phyloP scores from a whole-genome alignment of 2,113 vertebrate genomes.

The Fukomys damarensis region DNA sequence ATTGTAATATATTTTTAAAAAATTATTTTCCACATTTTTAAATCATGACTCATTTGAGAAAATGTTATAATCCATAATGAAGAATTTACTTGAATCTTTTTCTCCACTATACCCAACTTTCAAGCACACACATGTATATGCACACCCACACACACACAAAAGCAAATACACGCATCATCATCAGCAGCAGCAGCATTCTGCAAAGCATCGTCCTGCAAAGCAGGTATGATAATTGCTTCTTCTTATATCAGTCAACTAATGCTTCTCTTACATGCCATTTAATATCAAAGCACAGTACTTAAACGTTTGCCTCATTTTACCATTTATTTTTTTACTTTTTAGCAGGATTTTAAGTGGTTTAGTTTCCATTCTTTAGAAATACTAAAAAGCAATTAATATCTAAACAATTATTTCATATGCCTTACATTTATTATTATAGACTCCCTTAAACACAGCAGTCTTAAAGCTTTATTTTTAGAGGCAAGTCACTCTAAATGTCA shows the following conservation, averaged over 20 bases:
- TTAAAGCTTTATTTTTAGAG: conserved; percentile 67
- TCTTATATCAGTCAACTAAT: neutral
- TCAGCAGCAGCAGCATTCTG: too few relatives aligned
- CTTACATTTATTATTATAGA: conserved; percentile 33
- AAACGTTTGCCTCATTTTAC: neutral
- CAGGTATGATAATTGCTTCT: neutral
- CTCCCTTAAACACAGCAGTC: conserved; percentile 25
- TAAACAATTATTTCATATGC: conserved; percentile 39
- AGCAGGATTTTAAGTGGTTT: conserved; percentile 36
- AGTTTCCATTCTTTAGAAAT: neutral
- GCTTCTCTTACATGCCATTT: neutral
- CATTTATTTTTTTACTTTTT: neutral
- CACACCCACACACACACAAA: neutral
- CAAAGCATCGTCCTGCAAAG: neutral
- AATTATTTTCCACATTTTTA: neutral
- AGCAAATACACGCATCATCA: neutral
- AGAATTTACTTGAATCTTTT: neutral
- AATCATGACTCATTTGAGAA: neutral
- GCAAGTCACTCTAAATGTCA: conserved; percentile 28
- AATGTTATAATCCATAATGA: conserved; percentile 3
- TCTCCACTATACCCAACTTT: neutral
- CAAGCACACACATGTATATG: neutral
- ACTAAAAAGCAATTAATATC: neutral
- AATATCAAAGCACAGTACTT: conserved; percentile 9
- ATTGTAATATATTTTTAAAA: neutral